A percentile compares a stretch with the other conserved stretches of the same genome.
phyloP scores from a whole-genome alignment of 2,888 invertebrate genomes.

The Chromoteleia sp. region DNA sequence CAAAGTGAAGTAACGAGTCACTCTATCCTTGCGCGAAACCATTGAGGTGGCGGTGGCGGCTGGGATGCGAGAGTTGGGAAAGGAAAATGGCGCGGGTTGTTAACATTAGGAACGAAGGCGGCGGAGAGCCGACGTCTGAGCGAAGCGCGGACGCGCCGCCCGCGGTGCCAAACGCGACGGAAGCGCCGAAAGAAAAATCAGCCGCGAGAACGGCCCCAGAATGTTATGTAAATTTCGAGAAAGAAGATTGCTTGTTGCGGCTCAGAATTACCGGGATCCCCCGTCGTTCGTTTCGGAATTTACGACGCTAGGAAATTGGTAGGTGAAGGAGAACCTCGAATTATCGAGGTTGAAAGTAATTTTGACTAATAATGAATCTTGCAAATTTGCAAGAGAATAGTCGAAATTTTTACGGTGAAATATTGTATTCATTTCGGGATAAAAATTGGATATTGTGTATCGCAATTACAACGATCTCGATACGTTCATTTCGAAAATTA shows the following conservation, averaged over 20 bases:
- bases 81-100: constrained; percentile 77
- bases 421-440: background rate
- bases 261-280: constrained; percentile 27
- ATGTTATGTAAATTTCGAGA: constrained; percentile 50
- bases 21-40: constrained; percentile 73
- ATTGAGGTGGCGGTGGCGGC: constrained; percentile 68
- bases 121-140: constrained; percentile 36
- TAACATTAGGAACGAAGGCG: constrained; percentile 75
- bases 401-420: background rate
- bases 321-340: constrained; percentile 18
- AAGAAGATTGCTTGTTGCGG: constrained; percentile 45
- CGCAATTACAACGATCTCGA: too few relatives aligned
- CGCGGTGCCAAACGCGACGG: constrained; percentile 3
- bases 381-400: constrained; percentile 10
- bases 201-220: constrained; percentile 21
- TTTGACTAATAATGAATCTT: constrained; percentile 36
- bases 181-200: constrained; percentile 60
- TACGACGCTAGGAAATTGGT: constrained; percentile 16
- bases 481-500: too few relatives aligned
- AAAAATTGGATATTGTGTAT: too few relatives aligned
- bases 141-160: constrained; percentile 18
- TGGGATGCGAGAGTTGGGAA: constrained; percentile 54
- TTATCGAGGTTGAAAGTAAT: constrained; percentile 26
- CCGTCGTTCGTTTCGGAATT: constrained; percentile 24
- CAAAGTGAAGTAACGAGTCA: constrained; percentile 83